phyloP scores from a whole-genome alignment of 2,888 invertebrate genomes.

The Eupithecia inturbata region DNA sequence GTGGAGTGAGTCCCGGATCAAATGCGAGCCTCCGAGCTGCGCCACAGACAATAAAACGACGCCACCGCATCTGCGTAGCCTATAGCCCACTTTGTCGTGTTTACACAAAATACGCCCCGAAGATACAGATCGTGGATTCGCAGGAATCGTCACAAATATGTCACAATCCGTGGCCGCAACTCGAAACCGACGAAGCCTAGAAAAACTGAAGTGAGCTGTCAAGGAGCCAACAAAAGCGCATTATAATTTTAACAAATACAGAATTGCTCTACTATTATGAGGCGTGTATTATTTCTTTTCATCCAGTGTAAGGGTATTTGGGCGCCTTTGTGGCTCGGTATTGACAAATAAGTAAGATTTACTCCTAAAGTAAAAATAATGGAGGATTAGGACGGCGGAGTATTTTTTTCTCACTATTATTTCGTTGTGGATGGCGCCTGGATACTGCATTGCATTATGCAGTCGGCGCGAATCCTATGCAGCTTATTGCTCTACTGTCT shows the following conservation, averaged over 20 bases:
- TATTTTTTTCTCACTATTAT: slow-evolving; percentile 63
- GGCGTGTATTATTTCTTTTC: slow-evolving; percentile 81
- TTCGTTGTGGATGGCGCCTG: slow-evolving; percentile 73
- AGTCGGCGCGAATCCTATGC: slow-evolving; percentile 56
- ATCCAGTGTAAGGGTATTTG: slow-evolving; percentile 81
- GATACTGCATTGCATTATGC: slow-evolving; percentile 70
- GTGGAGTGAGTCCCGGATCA: slow-evolving; percentile 82
- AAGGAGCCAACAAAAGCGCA: slow-evolving; percentile 78
- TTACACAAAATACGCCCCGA: slow-evolving; percentile 79
- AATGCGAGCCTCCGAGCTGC: slow-evolving; percentile 74
- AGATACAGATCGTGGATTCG: slow-evolving; percentile 78
- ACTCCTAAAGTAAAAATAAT: slow-evolving; percentile 78
- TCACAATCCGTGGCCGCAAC: slow-evolving; percentile 66
- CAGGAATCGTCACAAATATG: slow-evolving; percentile 67
- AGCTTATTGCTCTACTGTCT: slow-evolving; percentile 55
- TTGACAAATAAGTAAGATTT: slow-evolving; percentile 84
- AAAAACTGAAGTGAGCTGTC: slow-evolving; percentile 75
- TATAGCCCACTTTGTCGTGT: slow-evolving; percentile 78
- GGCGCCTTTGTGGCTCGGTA: slow-evolving; percentile 81
- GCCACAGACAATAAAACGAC: slow-evolving; percentile 79
- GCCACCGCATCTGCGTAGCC: slow-evolving; percentile 82
- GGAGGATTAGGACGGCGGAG: slow-evolving; percentile 75
- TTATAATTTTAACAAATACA: slow-evolving; percentile 83
- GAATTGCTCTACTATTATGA: slow-evolving; percentile 81
- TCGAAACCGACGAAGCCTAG: slow-evolving; percentile 63